phyloP scores from a whole-genome alignment of 2,113 vertebrate species.

The Trogon surrucura region DNA sequence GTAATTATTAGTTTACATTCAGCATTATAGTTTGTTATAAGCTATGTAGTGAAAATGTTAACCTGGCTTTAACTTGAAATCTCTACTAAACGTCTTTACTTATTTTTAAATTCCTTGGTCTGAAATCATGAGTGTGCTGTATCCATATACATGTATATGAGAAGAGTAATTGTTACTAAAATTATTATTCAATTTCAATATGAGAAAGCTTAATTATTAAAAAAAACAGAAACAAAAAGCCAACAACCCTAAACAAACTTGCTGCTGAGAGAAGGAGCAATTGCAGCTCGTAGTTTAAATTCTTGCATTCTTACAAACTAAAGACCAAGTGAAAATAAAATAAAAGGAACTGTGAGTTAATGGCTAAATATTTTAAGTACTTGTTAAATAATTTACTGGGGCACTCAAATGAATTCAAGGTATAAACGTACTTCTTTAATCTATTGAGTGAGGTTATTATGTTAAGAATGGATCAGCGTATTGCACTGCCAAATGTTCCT shows the following conservation, averaged over 20 bases:
- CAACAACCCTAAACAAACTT: neutral
- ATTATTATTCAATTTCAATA: too few relatives aligned
- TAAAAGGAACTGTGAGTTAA: conserved; percentile 11
- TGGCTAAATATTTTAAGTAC: neutral
- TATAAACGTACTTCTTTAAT: conserved; percentile 43
- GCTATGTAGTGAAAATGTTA: neutral
- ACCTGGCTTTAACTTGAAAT: neutral
- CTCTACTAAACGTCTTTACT: neutral
- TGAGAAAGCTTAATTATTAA: neutral
- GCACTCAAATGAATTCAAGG: conserved; percentile 24
- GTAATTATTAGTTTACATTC: neutral
- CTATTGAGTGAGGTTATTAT: conserved; percentile 44
- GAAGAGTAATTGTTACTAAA: neutral
- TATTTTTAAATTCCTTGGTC: neutral
- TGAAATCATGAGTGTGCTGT: neutral
- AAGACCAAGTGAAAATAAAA: conserved; percentile 15
- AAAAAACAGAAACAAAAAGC: neutral
- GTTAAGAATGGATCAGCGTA: conserved; percentile 51
- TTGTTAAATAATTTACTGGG: conserved; percentile 49
- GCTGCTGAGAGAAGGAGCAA: neutral
- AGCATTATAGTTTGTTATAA: neutral
- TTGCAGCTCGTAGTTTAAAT: neutral
- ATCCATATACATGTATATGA: neutral
- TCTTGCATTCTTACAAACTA: neutral
- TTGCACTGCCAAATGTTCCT: conserved; percentile 38